Base-by-base conservation (phyloP, 2,888 invertebrate species). In the Andrena minutula region DNA sequence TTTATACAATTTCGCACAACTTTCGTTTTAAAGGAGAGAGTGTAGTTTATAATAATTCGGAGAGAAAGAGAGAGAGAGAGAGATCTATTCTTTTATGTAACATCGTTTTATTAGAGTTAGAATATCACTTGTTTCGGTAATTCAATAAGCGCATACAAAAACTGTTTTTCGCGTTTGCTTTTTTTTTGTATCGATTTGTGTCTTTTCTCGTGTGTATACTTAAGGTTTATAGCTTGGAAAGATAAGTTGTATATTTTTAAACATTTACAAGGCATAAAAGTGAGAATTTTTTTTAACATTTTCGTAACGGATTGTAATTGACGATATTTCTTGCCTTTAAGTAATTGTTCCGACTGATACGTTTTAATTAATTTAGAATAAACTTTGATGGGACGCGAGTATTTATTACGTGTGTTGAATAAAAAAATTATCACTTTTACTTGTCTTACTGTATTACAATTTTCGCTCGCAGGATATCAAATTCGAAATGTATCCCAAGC, bases 161-260 rank as follows among this genome's bases (percentile, higher is more conserved):
- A 76, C 75, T 79, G 81, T 86, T 88, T 82, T 88, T 82, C 69
- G 61, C 75, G 72, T 77, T 41, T 69, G 79, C 75, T 88, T 82
- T 86, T 79, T 87, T 86, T 86, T 77, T 88, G 72, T 75, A 79
- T 82, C 10, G 10, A 53, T 75, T 75, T 64, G 84, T 80, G 60
- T 61, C 41, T 71, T 68, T 77, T 78, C 28, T 41, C 20, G 58
- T 73, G 64, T 81, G 30, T 75, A 56, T 82, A 84, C 80, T 79
- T 85, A 66, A 79, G 30, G 74, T 74, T 76, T 82, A 75, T 78
- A 82, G 80, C 78, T 75, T 77, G 71, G 71, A 68, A 60, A 61
- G 30, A 71, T 74, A 73, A 23, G 26, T 56, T 65, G 41, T 56
- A 79, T 32, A 63, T 58, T 70, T 74, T 74, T 49, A 65, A 73